A percentile compares a stretch with the other conserved stretches of the same genome.
These are phyloP conservation scores for Prorops nasuta DNA, from an alignment of 1,140 invertebrate genomes.

Conservation along the genomic window DNA sequence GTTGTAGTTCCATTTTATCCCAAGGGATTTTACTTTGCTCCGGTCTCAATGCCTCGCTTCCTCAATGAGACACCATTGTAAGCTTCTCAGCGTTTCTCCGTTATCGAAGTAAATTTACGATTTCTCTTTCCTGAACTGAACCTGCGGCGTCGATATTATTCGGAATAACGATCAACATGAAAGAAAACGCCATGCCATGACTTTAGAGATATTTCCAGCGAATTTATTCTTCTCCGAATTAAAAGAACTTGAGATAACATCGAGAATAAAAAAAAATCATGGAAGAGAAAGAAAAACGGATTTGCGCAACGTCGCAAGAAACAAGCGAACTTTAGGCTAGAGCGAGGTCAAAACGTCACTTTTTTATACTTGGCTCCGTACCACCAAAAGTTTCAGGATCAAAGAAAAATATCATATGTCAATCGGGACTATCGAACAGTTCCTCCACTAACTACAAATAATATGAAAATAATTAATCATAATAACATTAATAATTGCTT, in stretches of 20 bases:
- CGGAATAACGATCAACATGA: conserved; percentile 24
- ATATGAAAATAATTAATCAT: no score
- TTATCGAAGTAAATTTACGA: conserved; percentile 36
- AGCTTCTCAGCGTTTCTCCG: conserved; percentile 25
- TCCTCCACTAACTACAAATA: no score
- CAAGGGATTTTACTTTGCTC: no score
- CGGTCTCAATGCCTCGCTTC: background rate
- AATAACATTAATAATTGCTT: no score
- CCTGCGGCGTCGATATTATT: conserved; percentile 10
- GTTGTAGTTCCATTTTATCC: no score
- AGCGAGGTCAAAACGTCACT: no score
- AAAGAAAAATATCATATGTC: no score
- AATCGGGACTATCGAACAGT: no score
- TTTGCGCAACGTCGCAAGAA: conserved; percentile 23
- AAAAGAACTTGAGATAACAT: background rate
- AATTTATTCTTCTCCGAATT: conserved; percentile 20
- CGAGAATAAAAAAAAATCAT: background rate
- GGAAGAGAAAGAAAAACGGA: conserved; percentile 16
- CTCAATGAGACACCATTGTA: conserved; percentile 13
- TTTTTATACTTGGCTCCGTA: no score
- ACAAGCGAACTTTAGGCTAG: no score
- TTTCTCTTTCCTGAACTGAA: conserved; percentile 19
- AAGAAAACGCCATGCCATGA: conserved; percentile 31
- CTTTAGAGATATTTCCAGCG: conserved; percentile 28
- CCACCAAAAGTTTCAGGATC: no score